Evolutionary conservation across 2,797 vertebrate genomes (phyloP), one percentile per base, ranked within the genome.

Genomic region (Danio albolineatus): DNA sequence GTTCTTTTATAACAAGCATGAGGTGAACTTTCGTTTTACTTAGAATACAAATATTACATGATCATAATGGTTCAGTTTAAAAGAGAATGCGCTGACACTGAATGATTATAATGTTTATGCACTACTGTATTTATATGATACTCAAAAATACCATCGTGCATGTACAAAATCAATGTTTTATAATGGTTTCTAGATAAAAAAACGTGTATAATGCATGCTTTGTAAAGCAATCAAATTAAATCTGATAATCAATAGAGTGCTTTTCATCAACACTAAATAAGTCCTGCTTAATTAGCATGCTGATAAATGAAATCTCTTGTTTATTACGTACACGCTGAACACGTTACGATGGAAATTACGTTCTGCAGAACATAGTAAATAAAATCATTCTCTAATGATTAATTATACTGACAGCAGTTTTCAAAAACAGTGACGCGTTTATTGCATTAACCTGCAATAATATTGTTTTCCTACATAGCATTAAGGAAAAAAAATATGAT

Each of bases 11-110:
- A 17, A 28, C 28, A 28, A 28, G 7, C 9, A 46, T 4, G 14
- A 44, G n/a, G 8, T 28, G 17, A 14, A 38, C 49, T 65, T 65
- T 54, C 44, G 19, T 54, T 64, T 64, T 13, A 39, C 48, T 76
- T 12, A 21, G 13, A 10, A 44, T 54, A 51, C 28, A 38, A 39
- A 10, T 17, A 16, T 2, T 28, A 43, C 5, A 43, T 8, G 19
- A 41, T 43, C 17, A 64, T 48, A 6, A 39, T 5, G 19, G 54
- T 39, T n/a, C 57, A 38, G 9, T 21, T 44, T 21, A 0, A 7
- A 28, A 76, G 17, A 54, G 8, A 28, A 62, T 48, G 16, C 28
- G 10, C 0, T 73, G 66, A 69, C 48, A 69, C 12, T 53, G 14
- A 69, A 51, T n/a, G 13, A 17, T 38, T 38, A 19, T 39, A 7